Evolutionary conservation across 2,888 invertebrate species (phyloP), one percentile per base, ranked within the genome.

Genomic region (Carterocephalus palaemon): DNA sequence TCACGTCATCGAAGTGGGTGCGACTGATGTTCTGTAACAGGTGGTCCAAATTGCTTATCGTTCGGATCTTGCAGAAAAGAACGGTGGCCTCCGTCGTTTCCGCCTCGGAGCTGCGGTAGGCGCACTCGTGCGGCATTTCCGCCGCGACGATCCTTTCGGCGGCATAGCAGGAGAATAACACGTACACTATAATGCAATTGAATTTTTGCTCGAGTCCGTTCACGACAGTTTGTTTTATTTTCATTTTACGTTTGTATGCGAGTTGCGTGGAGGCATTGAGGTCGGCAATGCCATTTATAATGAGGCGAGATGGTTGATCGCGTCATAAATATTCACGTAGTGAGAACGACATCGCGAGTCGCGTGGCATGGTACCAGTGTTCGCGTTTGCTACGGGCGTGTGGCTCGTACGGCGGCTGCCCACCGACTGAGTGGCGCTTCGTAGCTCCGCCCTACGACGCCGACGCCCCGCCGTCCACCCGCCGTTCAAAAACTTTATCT

Each of bases 51-150:
- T 89, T 90, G 64, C 89, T 90, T 74, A 93, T 92, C 45, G 92
- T 93, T 66, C 92, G 87, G 57, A 93, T 88, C 70, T 90, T 90
- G 79, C 93, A 93, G 64, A 90, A 89, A 48, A 92, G 83, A 56
- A 90, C 89, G 53, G 83, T 82, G 64, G 79, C 82, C 58, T 88
- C 88, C 70, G 86, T 80, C 70, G 89, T 82, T 63, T 88, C 87
- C 75, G 75, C 82, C 59, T 81, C 87, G 68, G 88, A 79, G 77
- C 89, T 88, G 67, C 89, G 89, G 89, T 92, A 92, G 64, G 91
- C 90, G 82, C 93, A 93, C 65, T 92, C 92, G 72, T 89, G 89
- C 59, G 92, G 92, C 80, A 76, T 82, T 67, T 85, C 85, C 56
- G 76, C 79, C 75, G 83, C 79, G 56, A 58, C 63, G 65, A 63